These are phyloP conservation scores for Lucilia sericata DNA, from an alignment of 1,140 invertebrate genomes.

Conservation along the genomic window DNA sequence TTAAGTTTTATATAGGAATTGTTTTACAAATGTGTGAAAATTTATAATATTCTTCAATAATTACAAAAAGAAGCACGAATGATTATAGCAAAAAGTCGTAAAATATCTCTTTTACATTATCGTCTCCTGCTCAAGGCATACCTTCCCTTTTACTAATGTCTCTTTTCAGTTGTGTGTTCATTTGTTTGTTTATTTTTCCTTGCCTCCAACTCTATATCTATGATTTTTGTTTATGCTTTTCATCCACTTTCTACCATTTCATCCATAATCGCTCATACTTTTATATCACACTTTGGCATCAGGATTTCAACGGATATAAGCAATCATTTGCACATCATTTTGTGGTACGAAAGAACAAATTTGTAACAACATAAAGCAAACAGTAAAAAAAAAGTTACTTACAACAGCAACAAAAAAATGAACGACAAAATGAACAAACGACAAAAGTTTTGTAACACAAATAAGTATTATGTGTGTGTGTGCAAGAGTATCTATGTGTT, in stretches of 20 bases:
- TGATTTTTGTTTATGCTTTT: background rate
- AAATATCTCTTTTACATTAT: too few relatives aligned
- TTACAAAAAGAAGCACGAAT: too few relatives aligned
- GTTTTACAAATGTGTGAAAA: too few relatives aligned
- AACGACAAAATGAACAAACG: background rate
- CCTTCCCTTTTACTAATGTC: too few relatives aligned
- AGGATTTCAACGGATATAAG: slow-evolving; percentile 31
- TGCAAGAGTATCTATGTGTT: background rate
- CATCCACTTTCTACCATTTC: background rate
- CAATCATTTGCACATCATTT: slow-evolving; percentile 42
- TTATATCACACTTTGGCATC: background rate
- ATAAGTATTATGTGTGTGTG: background rate
- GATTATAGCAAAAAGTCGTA: too few relatives aligned
- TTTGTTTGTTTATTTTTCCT: background rate
- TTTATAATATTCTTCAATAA: too few relatives aligned
- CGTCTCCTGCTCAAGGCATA: too few relatives aligned
- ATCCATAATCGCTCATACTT: background rate
- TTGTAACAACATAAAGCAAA: background rate
- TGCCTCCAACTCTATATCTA: background rate
- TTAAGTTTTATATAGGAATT: too few relatives aligned
- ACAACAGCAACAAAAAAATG: too few relatives aligned
- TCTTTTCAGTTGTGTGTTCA: too few relatives aligned
- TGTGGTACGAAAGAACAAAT: slow-evolving; percentile 16
- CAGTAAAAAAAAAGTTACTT: background rate
- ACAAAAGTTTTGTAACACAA: background rate